Evolutionary conservation across 1,140 invertebrate genomes (phyloP).

Genomic region (Chelonus insularis): DNA sequence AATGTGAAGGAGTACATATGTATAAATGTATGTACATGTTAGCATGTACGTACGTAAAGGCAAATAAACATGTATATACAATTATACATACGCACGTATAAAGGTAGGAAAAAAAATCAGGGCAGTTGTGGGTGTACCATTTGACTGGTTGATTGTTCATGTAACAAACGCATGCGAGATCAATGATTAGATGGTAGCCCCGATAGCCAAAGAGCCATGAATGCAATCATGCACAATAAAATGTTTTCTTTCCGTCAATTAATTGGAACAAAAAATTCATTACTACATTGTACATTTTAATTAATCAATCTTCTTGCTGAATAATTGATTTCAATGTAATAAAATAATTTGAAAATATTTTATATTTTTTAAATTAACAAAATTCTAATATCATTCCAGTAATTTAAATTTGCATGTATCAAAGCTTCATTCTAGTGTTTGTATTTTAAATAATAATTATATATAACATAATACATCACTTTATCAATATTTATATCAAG

Average conservation of each 20-base stretch:
- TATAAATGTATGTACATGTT: neutral
- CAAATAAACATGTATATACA: neutral
- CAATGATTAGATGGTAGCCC: slow-evolving; percentile 35
- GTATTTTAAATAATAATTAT: too few species aligned
- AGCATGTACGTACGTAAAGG: neutral
- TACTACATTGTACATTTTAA: too few species aligned
- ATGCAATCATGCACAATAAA: slow-evolving; percentile 22
- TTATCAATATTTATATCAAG: too few species aligned
- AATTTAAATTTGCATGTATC: too few species aligned
- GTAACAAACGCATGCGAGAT: slow-evolving; percentile 42
- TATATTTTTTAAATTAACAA: too few species aligned
- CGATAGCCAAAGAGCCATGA: slow-evolving; percentile 29
- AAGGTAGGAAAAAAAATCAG: slow-evolving; percentile 28
- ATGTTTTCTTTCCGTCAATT: neutral
- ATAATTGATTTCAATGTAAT: too few species aligned
- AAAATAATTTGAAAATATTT: too few species aligned
- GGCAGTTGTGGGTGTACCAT: slow-evolving; percentile 46
- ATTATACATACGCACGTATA: neutral
- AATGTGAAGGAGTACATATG: too few species aligned
- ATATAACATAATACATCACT: too few species aligned
- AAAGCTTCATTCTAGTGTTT: too few species aligned
- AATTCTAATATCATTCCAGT: too few species aligned
- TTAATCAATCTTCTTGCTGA: too few species aligned
- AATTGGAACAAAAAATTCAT: neutral
- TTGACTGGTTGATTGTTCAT: slow-evolving; percentile 47